These are phyloP conservation scores for Drosophila bipectinata DNA, from an alignment of 1,140 invertebrate genomes.

Conservation along the genomic window DNA sequence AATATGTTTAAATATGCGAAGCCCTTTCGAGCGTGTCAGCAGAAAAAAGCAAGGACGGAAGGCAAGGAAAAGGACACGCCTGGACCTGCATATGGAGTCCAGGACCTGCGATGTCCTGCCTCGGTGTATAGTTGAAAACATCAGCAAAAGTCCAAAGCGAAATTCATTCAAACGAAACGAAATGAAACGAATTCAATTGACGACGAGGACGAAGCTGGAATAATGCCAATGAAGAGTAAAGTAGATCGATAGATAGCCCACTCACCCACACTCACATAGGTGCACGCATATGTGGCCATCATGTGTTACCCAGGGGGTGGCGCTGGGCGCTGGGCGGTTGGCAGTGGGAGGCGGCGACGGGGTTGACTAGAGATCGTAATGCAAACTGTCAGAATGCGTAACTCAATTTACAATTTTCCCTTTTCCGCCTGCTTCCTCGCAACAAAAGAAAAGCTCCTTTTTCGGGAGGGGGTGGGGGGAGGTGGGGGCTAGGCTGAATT, in stretches of 20 bases:
- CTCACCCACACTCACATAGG: conserved; percentile 25
- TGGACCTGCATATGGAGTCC: conserved; percentile 26
- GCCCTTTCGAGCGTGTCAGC: conserved; percentile 66
- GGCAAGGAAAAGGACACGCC: conserved; percentile 26
- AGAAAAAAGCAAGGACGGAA: conserved; percentile 27
- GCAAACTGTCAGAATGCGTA: conserved; percentile 82
- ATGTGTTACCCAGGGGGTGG: conserved; percentile 47
- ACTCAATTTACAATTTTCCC: conserved; percentile 81
- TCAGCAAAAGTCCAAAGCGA: conserved; percentile 74
- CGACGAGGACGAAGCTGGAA: conserved; percentile 50
- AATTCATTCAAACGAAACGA: conserved; percentile 82
- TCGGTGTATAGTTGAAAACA: conserved; percentile 58
- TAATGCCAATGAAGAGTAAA: conserved; percentile 80
- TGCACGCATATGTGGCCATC: conserved; percentile 32
- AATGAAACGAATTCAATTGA: conserved; percentile 82
- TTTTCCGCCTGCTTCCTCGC: conserved; percentile 51
- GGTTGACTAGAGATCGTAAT: conserved; percentile 61
- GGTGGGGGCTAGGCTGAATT: conserved; percentile 62
- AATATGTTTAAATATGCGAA: conserved; percentile 81
- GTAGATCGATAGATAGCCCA: conserved; percentile 78
- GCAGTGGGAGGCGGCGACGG: conserved; percentile 1
- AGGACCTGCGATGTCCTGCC: conserved; percentile 11
- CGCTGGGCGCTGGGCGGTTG: background rate
- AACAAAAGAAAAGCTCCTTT: conserved; percentile 44
- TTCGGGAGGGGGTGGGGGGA: background rate